Evolutionary conservation across 2,797 vertebrate species (phyloP), one percentile per base, ranked within the genome.

Genomic region (Diceros bicornis): DNA sequence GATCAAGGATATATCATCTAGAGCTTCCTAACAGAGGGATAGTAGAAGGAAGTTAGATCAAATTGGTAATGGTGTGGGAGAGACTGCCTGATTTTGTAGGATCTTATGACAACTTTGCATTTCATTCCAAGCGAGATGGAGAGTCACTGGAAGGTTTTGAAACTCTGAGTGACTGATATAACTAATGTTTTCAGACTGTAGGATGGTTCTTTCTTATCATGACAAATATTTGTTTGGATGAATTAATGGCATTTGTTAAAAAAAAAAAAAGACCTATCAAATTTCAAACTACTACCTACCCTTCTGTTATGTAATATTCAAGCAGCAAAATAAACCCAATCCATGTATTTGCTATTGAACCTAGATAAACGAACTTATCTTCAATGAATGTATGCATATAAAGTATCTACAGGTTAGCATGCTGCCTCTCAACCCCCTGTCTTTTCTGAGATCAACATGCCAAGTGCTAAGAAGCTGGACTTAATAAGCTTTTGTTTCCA

Each of bases 401-500:
- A 72, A 88, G 14, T 23, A 34, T 9, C 25, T 55, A 55, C 47
- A 4, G 23, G 7, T 85, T 47, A 62, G 27, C 6, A 1, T 59
- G 61, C 29, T 81, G 6, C 47, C 41, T 81, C 13, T 64, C 61
- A 18, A 4, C 9, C 12, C 27, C 85, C 75, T 84, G 47, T 96
- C 66, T 97, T 78, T 74, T 88, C 55, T 71, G 12, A 92, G n/a
- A 62, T 83, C 34, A 86, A 41, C 21, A 44, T 27, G 52, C 29
- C 14, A 93, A 79, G 21, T 68, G 12, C 16, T 50, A 84, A 72
- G 69, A 57, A 71, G 32, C 21, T 59, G 6, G 8, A 71, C 27
- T 90, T 69, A 79, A 72, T 81, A 83, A 62, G 7, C n/a, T 78
- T 95, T 77, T 94, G 47, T 85, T 92, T 84, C 68, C 34, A 84